Conservation (phyloP, 1,140 invertebrate species). For the Caerostris extrusa region DNA sequence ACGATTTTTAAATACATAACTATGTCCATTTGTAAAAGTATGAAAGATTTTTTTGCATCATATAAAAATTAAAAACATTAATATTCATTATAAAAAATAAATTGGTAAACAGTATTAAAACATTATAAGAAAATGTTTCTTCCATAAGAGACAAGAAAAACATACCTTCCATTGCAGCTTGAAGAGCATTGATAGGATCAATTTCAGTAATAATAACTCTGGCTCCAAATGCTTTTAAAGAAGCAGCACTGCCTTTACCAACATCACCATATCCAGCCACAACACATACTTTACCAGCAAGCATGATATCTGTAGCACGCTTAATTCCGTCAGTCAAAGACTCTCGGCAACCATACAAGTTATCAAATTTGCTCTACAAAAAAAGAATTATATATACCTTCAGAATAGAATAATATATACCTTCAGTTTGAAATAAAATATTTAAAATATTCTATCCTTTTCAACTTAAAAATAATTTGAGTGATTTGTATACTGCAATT, state of each 20-base stretch:
- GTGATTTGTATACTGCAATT: too few species aligned
- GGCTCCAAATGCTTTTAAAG: constrained; percentile 95
- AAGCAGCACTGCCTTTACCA: constrained; percentile 98
- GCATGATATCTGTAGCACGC: constrained; percentile 98
- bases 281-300: constrained; percentile 98
- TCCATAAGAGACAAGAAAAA: background rate
- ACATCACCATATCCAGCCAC: constrained; percentile 99
- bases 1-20: too few species aligned
- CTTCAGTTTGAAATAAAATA: too few species aligned
- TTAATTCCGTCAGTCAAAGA: constrained; percentile 99
- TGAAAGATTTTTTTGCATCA: too few species aligned
- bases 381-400: background rate
- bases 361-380: constrained; percentile 98
- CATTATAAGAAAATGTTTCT: too few species aligned
- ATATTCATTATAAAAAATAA: too few species aligned
- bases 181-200: constrained; percentile 99
- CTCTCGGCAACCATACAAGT: constrained; percentile 98
- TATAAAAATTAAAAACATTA: too few species aligned
- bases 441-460: too few species aligned
- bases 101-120: too few species aligned
- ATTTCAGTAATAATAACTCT: constrained; percentile 98
- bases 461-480: too few species aligned
- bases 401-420: background rate
- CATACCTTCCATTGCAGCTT: constrained; percentile 98
- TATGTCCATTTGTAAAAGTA: too few species aligned